Conservation (phyloP, 2,888 invertebrate genomes). For the Boloria euphrosyne region DNA sequence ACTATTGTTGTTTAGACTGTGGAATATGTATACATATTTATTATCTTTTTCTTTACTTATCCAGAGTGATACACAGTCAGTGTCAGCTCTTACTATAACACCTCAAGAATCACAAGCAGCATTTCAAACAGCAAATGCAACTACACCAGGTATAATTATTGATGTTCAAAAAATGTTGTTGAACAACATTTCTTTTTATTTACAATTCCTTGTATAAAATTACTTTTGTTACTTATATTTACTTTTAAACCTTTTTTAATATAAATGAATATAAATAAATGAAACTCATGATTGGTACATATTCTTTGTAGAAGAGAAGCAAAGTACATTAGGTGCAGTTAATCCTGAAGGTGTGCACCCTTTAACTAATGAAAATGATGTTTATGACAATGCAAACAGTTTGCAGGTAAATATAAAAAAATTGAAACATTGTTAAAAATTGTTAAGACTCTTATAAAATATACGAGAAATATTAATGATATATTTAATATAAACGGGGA, state of each 20-base stretch:
- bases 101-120: slow-evolving; percentile 58
- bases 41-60: slow-evolving; percentile 12
- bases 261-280: too few relatives aligned
- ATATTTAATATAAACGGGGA: neutral
- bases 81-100: slow-evolving; percentile 46
- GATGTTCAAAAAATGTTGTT: neutral
- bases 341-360: slow-evolving; percentile 83
- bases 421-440: neutral
- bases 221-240: too few relatives aligned
- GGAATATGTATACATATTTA: neutral
- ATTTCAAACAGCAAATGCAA: slow-evolving; percentile 45
- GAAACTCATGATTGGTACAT: too few relatives aligned
- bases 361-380: slow-evolving; percentile 84
- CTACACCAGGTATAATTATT: slow-evolving; percentile 48
- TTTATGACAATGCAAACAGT: slow-evolving; percentile 81
- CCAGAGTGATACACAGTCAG: slow-evolving; percentile 28
- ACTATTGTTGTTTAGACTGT: too few relatives aligned
- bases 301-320: slow-evolving; percentile 23
- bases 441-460: neutral
- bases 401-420: slow-evolving; percentile 61
- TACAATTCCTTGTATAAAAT: too few relatives aligned
- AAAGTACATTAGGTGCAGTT: slow-evolving; percentile 2
- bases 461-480: neutral
- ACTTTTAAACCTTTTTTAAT: too few relatives aligned
- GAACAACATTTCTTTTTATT: too few relatives aligned